Evolutionary conservation across 2,113 vertebrate species (phyloP).

Genomic region (Chlorodrepanis virens): DNA sequence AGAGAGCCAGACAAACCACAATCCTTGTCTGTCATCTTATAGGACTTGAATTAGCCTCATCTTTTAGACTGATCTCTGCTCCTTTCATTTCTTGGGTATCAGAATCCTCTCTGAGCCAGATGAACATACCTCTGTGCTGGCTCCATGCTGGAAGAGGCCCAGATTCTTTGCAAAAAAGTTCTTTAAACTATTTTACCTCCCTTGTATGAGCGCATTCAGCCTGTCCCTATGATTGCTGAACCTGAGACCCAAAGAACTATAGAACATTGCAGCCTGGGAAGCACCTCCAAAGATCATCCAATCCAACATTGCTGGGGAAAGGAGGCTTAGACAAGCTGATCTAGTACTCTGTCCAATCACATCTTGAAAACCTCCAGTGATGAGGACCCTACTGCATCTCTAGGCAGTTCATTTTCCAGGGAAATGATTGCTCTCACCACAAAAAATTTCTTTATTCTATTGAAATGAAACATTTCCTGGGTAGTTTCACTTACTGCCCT

Average conservation of each 20-base stretch:
- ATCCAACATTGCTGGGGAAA: background rate
- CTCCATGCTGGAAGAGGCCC: background rate
- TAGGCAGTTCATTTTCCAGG: background rate
- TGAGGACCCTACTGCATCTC: background rate
- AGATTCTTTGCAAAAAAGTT: background rate
- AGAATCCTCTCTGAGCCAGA: background rate
- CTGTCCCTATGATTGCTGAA: fast-evolving
- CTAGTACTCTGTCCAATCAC: background rate
- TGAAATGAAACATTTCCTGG: background rate
- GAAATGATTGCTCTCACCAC: background rate
- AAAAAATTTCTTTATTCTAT: background rate
- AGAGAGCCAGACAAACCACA: background rate
- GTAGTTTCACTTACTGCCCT: background rate
- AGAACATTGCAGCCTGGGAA: background rate
- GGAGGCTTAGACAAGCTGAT: background rate
- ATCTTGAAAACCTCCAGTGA: background rate
- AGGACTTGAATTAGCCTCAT: fast-evolving
- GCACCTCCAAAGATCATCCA: background rate
- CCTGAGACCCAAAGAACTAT: background rate
- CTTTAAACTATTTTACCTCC: background rate
- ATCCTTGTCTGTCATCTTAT: background rate
- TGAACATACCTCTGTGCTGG: background rate
- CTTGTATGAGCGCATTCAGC: background rate
- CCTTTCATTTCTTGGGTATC: background rate
- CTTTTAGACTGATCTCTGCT: background rate